A percentile compares a stretch with the other conserved stretches of the same genome.
phyloP scores from a whole-genome alignment of 2,113 vertebrate species.

The Myotis yumanensis region DNA sequence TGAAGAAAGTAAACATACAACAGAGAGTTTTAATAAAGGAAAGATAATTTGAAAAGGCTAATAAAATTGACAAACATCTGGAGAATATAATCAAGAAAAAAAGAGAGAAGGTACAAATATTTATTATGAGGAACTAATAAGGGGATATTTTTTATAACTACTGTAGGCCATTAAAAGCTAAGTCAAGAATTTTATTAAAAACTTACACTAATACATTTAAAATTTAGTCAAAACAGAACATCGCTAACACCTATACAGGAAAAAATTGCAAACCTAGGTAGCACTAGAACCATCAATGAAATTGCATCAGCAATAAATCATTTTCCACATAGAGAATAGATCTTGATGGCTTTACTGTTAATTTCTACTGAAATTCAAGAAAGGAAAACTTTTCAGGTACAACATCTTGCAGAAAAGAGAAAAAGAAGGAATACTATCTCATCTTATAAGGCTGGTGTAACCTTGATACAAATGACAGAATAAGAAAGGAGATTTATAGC shows the following conservation, averaged over 20 bases:
- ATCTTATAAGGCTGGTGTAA: neutral
- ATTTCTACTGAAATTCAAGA: too few species aligned
- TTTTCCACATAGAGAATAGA: neutral
- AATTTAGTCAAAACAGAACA: conserved; percentile 6
- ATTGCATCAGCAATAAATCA: neutral
- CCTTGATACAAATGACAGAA: too few species aligned
- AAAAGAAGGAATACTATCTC: neutral
- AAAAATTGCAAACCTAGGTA: neutral
- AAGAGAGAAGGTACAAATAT: neutral
- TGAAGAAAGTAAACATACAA: neutral
- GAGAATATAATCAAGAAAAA: neutral
- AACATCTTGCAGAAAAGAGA: neutral
- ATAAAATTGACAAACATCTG: neutral
- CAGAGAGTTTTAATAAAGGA: neutral
- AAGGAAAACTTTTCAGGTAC: neutral
- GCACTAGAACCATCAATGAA: neutral
- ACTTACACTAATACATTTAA: neutral
- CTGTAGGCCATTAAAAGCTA: neutral
- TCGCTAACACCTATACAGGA: neutral
- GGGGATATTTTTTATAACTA: neutral
- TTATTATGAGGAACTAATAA: conserved; percentile 11
- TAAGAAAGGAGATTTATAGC: too few species aligned
- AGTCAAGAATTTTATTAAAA: neutral
- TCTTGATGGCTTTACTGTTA: neutral
- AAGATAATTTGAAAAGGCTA: neutral